These are phyloP conservation scores for Apostichopus leukothele DNA, from an alignment of 53 echinoderm and acorn worm genomes.

Conservation along the genomic window DNA sequence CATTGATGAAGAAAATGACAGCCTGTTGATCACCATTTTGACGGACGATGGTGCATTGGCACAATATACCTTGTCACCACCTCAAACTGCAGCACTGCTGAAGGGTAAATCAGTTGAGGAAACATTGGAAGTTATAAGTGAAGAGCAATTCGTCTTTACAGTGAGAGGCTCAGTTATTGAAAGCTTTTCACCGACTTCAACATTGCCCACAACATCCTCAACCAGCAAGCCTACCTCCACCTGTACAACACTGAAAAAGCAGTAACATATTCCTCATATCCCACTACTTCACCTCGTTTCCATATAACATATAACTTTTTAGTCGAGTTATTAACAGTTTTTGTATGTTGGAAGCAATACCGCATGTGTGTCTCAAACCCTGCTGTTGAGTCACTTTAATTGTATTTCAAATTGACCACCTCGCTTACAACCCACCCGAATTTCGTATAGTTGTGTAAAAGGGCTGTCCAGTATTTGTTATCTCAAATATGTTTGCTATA, in stretches of 20 bases:
- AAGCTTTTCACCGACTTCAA: background rate
- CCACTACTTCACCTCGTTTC: too few species aligned
- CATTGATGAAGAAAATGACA: background rate
- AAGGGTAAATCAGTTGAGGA: background rate
- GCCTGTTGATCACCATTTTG: background rate
- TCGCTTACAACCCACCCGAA: too few species aligned
- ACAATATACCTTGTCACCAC: background rate
- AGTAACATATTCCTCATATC: background rate
- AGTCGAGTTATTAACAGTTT: too few species aligned
- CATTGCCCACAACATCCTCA: background rate
- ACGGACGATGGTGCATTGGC: background rate
- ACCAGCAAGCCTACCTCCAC: background rate
- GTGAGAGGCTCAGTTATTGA: slow-evolving; percentile 14
- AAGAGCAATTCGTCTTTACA: background rate
- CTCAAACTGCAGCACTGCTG: background rate
- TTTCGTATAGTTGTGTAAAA: too few species aligned
- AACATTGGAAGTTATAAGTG: background rate
- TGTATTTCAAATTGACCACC: too few species aligned
- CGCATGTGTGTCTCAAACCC: too few species aligned
- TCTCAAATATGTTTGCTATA: too few species aligned
- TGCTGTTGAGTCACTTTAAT: too few species aligned
- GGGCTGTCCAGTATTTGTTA: too few species aligned
- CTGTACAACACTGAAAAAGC: background rate
- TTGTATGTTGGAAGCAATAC: too few species aligned
- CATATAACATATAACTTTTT: too few species aligned